Conservation (phyloP, 2,888 invertebrate species). For the Mythimna ferrago region DNA sequence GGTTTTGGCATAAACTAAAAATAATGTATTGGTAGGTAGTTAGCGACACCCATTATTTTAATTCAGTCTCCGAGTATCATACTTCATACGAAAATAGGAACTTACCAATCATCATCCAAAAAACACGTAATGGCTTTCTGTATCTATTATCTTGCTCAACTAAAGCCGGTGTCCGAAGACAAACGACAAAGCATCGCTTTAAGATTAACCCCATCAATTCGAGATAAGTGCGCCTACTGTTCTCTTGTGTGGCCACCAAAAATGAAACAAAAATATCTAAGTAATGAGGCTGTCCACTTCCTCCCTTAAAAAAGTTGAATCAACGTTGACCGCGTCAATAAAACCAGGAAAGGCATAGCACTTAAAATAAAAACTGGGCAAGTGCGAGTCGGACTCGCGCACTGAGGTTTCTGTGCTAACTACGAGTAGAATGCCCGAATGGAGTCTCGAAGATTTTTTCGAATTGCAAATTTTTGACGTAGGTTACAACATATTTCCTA, state of each 20-base stretch:
- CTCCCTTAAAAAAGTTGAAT: constrained; percentile 44
- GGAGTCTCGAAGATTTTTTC: no score
- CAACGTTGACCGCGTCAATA: constrained; percentile 19
- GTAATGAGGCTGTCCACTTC: constrained; percentile 46
- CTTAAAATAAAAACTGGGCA: neutral
- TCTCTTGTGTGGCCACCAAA: constrained; percentile 80
- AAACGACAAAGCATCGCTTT: constrained; percentile 83
- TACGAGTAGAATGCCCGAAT: no score
- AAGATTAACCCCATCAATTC: constrained; percentile 86
- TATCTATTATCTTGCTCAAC: constrained; percentile 75
- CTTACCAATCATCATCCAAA: constrained; percentile 58
- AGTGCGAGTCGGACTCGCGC: no score
- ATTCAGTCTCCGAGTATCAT: constrained; percentile 13
- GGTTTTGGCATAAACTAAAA: no score
- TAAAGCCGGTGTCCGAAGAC: constrained; percentile 77
- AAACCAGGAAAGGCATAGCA: constrained; percentile 2
- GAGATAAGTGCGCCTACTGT: constrained; percentile 82
- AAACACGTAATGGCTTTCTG: constrained; percentile 71
- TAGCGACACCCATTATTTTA: constrained; percentile 4
- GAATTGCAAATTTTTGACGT: no score
- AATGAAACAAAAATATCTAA: constrained; percentile 67
- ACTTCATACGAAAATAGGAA: constrained; percentile 52
- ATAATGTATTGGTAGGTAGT: neutral
- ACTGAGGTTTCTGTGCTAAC: no score
- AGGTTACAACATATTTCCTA: no score